Conservation (phyloP, 2,797 vertebrate species). For the Bryconaethiops microstoma region DNA sequence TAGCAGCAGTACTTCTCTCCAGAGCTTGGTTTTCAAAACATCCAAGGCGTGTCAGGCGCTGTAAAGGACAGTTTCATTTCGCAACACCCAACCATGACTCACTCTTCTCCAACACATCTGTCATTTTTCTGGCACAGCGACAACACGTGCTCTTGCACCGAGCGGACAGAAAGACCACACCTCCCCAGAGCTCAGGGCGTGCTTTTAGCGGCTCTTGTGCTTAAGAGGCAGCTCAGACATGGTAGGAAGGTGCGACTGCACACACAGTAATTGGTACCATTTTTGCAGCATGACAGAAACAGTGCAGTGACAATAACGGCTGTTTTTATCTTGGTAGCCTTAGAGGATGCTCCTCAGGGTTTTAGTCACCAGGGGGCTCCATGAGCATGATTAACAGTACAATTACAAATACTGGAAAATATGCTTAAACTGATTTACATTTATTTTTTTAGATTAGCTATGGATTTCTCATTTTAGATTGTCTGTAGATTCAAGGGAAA, state of each 20-base stretch:
- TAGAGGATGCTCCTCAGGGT: neutral
- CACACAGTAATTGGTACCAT: slow-evolving; percentile 12
- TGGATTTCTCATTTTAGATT: too few species aligned
- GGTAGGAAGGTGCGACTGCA: slow-evolving; percentile 34
- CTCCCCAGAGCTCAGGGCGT: slow-evolving; percentile 62
- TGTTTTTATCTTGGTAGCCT: neutral
- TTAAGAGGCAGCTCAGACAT: slow-evolving; percentile 61
- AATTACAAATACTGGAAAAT: neutral
- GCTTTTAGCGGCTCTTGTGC: slow-evolving; percentile 61
- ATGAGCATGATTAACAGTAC: neutral
- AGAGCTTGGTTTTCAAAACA: slow-evolving; percentile 51
- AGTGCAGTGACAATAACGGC: neutral
- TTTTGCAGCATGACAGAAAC: neutral
- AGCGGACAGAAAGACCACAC: slow-evolving; percentile 43
- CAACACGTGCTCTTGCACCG: slow-evolving; percentile 58
- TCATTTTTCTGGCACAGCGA: slow-evolving; percentile 64
- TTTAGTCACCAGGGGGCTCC: neutral
- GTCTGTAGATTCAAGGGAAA: too few species aligned
- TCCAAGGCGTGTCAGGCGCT: slow-evolving; percentile 57
- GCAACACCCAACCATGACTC: slow-evolving; percentile 62
- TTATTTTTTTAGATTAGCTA: too few species aligned
- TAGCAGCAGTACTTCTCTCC: slow-evolving; percentile 55
- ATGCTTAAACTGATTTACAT: neutral
- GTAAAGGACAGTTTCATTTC: slow-evolving; percentile 40
- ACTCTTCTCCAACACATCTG: slow-evolving; percentile 52